Conservation (phyloP, 2,888 invertebrate genomes). For the Polydrusus cervinus region DNA sequence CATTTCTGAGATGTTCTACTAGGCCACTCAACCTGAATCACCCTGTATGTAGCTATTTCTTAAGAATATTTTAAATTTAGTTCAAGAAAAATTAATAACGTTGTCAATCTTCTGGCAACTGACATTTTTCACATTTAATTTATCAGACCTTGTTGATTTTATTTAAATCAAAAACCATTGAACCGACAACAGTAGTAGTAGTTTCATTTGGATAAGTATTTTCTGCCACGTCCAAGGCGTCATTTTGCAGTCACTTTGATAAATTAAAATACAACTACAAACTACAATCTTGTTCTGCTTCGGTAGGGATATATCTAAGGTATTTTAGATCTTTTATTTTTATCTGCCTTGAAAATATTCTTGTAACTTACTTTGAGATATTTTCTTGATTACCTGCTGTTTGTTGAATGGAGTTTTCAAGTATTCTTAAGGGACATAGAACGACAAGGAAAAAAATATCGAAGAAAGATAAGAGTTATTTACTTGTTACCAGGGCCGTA, state of each 20-base stretch:
- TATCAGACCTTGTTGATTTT: slow-evolving; percentile 6
- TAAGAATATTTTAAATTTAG: no score
- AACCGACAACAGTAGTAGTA: slow-evolving; percentile 34
- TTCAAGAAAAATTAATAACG: not conserved
- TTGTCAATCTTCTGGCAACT: slow-evolving; percentile 10
- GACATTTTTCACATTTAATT: slow-evolving; percentile 13
- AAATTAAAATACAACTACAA: slow-evolving; percentile 49
- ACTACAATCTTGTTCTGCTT: slow-evolving; percentile 40
- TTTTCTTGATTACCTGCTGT: no score
- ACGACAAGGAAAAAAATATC: not conserved
- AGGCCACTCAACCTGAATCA: no score
- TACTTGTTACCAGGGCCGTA: no score
- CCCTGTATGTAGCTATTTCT: no score
- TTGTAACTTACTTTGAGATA: no score
- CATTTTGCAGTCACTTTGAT: slow-evolving; percentile 49
- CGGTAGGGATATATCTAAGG: slow-evolving; percentile 10
- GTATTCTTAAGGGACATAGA: not conserved
- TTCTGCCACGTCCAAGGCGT: slow-evolving; percentile 49
- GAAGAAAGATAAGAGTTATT: no score
- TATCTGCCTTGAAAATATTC: not conserved
- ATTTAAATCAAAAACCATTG: slow-evolving; percentile 34
- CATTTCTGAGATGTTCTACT: no score
- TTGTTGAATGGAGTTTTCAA: no score
- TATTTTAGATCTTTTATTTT: not conserved
- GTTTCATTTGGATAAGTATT: slow-evolving; percentile 47